Base-by-base conservation (phyloP, 2,113 vertebrate species). In the Megaceryle torquata region DNA sequence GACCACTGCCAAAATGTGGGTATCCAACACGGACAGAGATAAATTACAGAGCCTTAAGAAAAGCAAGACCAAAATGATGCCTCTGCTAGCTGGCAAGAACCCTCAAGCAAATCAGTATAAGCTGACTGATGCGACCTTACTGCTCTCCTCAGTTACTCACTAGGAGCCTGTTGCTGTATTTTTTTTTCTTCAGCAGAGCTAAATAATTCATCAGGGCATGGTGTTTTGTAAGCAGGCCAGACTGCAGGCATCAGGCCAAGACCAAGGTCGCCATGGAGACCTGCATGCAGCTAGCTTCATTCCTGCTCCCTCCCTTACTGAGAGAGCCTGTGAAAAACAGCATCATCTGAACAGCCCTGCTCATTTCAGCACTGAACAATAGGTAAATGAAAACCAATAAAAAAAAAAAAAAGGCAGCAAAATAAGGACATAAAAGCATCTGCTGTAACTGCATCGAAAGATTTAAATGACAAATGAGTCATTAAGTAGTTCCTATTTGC, bases 181-280 rank as follows among this genome's bases (percentile, higher is more conserved):
- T 96, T 95, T 63, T 96, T 93, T 91, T 37, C 68, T 93, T 95
- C 85, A 89, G 86, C 22, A 84, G 71, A 91, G 63, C 95, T 98
- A 97, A 98, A 98, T 98, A 98, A 98, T 98, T 97, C 94, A 98
- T 95, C 75, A 90, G 89, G 96, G 89, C 92, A 92, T 10, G 81
- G 91, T 25, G 4, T 96, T 96, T 65, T 78, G 92, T 64, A 96
- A 95, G 83, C 89, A 85, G 94, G 93, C 94, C 92, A 97, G 91
- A 77, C 96, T 96, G 94, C 94, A 93, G 97, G 98, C 97, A 96
- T 41, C 89, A 69, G 95, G 96, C 96, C 97, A 97, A 97, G 84
- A 83, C 77, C 82, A 82, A 97, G 97, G 97, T 98, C 95, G 53
- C 94, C 95, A 97, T 98, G 96, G 97, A 98, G 97, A 98, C 92